phyloP scores from a whole-genome alignment of 2,113 vertebrate genomes.

The Tetrax tetrax region DNA sequence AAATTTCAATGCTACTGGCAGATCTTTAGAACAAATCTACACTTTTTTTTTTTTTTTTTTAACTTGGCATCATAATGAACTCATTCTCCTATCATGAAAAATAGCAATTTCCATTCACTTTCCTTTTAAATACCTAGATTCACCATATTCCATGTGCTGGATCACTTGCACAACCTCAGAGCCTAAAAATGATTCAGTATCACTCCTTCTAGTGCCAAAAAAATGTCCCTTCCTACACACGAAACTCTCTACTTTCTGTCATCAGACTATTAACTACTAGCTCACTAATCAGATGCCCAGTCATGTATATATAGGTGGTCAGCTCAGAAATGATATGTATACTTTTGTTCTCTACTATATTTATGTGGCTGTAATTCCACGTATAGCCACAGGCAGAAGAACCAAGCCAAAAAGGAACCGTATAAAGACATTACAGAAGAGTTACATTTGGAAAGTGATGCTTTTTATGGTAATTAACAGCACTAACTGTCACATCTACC shows the following conservation, averaged over 20 bases:
- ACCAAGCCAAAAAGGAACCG: not conserved
- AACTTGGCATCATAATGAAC: not conserved
- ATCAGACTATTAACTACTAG: not conserved
- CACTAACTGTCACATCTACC: not conserved
- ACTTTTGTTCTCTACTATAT: not conserved
- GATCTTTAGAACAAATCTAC: not conserved
- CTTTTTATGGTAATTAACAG: not conserved
- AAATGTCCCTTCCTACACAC: not conserved
- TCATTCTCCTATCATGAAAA: not conserved
- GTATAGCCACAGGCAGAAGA: not conserved
- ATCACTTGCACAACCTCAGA: not conserved
- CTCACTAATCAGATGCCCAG: not conserved
- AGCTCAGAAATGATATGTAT: not conserved
- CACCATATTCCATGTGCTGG: not conserved
- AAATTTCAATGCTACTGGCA: not conserved
- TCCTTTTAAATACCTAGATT: not conserved
- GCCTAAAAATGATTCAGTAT: not conserved
- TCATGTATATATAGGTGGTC: fast-evolving
- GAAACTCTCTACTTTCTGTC: not conserved
- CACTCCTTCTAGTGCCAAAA: not conserved
- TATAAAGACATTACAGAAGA: not conserved
- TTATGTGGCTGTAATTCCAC: not conserved
- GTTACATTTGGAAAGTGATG: not conserved
- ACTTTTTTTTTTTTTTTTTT: not conserved
- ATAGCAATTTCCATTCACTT: not conserved